Base-by-base conservation (phyloP, 1,140 invertebrate species). In the Globodera ellingtonae region DNA sequence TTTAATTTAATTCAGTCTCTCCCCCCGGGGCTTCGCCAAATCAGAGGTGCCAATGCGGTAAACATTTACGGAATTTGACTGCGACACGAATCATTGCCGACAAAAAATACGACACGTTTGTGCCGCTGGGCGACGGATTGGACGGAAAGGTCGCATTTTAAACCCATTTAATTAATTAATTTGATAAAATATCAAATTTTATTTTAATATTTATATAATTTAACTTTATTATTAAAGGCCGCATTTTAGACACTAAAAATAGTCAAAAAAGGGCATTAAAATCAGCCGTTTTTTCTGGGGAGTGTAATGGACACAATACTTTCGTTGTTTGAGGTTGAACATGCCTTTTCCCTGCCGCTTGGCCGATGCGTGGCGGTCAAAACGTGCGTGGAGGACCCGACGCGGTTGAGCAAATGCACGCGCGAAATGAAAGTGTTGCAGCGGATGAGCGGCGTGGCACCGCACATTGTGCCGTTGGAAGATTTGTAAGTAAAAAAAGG, bases 321-420 rank as follows among this genome's bases (percentile, higher is more conserved):
- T 10, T 15, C 52, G 2, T 10, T 15, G 8, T 52, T 62, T 62
- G 0, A 70, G 67, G 67, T 70, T 35, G 67, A 70, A 7, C 67
- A 70, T 18, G 67, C 67, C 24, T 70, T 70, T 47, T 70, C 67
- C 46, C 67, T 15, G 9, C 10, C 67, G 35, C 67, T 70, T 35
- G 67, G 67, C 67, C 67, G 67, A 10, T 70, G 67, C 35, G 67
- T 70, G 67, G 67, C 67, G 35, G 35, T 70, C 24, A 70, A 70
- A 18, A 70, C 21, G n/a, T 70, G 67, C 46, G 5, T 18, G 35
- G 67, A 70, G 24, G 67, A 70, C 67, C 67, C 24, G 67, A 47
- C 67, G 35, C 67, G 67, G 35, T 47, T 70, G 67, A 70, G 46
- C 67, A 70, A 70, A 47, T 70, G 67, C 67, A 70, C 67, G 67